Base-by-base conservation (phyloP, 2,888 invertebrate species). In the Marronus borbonicus region DNA sequence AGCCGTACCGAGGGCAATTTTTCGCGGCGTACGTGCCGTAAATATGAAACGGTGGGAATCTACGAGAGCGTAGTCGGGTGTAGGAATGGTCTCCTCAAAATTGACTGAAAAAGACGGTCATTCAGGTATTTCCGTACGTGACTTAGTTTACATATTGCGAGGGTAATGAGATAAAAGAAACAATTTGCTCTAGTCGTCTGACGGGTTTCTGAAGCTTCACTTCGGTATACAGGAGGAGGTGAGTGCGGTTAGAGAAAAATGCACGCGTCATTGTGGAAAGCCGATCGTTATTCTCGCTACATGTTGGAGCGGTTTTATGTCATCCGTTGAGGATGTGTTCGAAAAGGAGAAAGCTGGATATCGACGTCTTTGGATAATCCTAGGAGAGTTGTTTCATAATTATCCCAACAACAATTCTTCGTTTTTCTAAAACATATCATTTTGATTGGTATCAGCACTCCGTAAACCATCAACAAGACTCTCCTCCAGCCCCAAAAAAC, bases 81-180 rank as follows among this genome's bases (percentile, higher is more conserved):
- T 76, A 72, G 80, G 77, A 72, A 80, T 79, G 80, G 80, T 80
- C 69, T 49, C 62, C 74, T 20, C 80, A 79, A 81, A 82, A 82
- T 82, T 82, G 82, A 80, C 81, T 81, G 81, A 81, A 77, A 82
- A 81, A 82, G 81, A 81, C 80, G 82, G 82, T 82, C 80, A 81
- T 81, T 82, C 81, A 80, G 81, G 82, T 81, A 81, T 81, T 79
- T 79, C 75, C 66, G 78, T 74, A 80, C 81, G 81, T 80, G 81
- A 80, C 78, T 77, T 76, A 76, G 70, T 81, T 77, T 79, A 74
- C 79, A 79, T 79, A 70, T 68, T 55, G 72, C 62, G 52, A 60
- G 52, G 60, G 72, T 49, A 79, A 79, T 62, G 66, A 74, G 65
- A 77, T 68, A 79, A 79, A 79, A 76, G 79, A 79, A 79, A 79